phyloP scores from a whole-genome alignment of 2,888 invertebrate genomes.

The Nyleta sp. region DNA sequence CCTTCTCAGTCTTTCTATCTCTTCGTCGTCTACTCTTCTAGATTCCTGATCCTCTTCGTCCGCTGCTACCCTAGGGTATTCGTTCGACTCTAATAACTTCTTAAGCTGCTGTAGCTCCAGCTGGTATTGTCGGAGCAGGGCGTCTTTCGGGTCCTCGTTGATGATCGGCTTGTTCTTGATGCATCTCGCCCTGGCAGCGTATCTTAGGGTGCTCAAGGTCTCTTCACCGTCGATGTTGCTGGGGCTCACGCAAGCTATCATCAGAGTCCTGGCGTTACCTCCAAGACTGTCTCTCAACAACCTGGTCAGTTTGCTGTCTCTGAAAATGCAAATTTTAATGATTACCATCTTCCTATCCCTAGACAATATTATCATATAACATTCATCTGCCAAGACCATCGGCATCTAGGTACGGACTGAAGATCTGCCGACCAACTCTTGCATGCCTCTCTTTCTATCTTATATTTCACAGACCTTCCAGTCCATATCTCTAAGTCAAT shows the following conservation, averaged over 20 bases:
- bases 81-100: conserved; percentile 83
- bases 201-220: conserved; percentile 91
- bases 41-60: conserved; percentile 57
- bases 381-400: no score
- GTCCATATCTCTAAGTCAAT: background rate
- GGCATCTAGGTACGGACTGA: no score
- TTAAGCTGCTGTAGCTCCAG: conserved; percentile 91
- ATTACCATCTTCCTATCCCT: background rate
- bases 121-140: conserved; percentile 92
- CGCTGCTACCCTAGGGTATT: conserved; percentile 58
- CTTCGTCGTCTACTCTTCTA: conserved; percentile 65
- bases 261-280: conserved; percentile 94
- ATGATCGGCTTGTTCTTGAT: conserved; percentile 93
- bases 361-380: no score
- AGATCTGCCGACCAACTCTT: no score
- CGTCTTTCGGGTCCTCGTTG: conserved; percentile 96
- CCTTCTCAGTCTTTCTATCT: conserved; percentile 71
- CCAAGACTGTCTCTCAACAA: conserved; percentile 91
- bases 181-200: conserved; percentile 93
- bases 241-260: conserved; percentile 94
- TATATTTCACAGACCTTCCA: background rate
- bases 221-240: conserved; percentile 93
- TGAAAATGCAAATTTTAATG: conserved; percentile 77
- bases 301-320: conserved; percentile 93
- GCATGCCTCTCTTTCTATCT: no score